Base-by-base conservation (phyloP, 2,113 vertebrate genomes). In the Orientallactaga bullata region DNA sequence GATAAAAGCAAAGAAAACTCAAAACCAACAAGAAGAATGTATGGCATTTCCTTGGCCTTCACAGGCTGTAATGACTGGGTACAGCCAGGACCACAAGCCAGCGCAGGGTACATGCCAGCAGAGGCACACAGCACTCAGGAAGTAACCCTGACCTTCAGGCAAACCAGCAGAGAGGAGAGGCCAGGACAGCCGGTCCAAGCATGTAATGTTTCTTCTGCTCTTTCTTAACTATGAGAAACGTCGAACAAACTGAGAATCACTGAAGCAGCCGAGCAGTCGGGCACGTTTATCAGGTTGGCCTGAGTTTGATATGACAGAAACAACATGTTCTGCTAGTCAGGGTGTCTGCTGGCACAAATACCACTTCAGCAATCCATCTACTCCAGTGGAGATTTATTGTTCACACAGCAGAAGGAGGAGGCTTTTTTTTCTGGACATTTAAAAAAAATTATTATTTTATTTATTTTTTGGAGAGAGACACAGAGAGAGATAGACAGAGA, bases 291-390 rank as follows among this genome's bases (percentile, higher is more conserved):
- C 89, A 96, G 91, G 92, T 78, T 68, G 96, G 91, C 95, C 73
- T 20, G 68, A 73, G 32, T 88, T 26, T 95, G 89, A 89, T 55
- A 79, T 77, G 91, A 93, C 96, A 96, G 86, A 96, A 96, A 94
- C 84, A 91, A 68, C 94, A 88, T 91, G 89, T 94, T 91, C 95
- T 63, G 60, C 91, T 85, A 35, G 32, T 83, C 93, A 89, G 7
- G 74, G 61, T 93, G 71, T 87, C 69, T 35, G 82, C 0, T 85
- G 93, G 92, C 91, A 39, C 79, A 95, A 93, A 93, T 92, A 95
- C 79, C 60, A 60, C 90, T 94, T 90, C 72, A 60, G 61, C 32
- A 71, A 80, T 60, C 77, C 72, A 30, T 89, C 71, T 90, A 94
- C 94, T 85, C 84, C 81, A 71, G 21, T 32, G 17, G 24, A 78